phyloP scores from a whole-genome alignment of 2,113 vertebrate species.

The Eleginops maclovinus region DNA sequence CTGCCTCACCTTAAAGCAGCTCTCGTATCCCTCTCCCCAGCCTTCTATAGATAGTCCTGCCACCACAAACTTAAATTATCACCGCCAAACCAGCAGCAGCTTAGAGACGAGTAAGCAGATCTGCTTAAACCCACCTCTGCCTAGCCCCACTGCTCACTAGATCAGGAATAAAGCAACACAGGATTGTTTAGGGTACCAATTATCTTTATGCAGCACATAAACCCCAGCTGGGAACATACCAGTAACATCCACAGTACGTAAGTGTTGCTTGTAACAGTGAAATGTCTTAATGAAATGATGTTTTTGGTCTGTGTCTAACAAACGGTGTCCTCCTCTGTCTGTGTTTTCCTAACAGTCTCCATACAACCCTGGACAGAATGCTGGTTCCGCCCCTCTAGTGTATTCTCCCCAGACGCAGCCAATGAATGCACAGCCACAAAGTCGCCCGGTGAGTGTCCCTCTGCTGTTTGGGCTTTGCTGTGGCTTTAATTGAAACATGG shows the following conservation, averaged over 20 bases:
- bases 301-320: not conserved
- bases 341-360: conserved; percentile 85
- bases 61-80: conserved; percentile 55
- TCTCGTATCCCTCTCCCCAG: conserved; percentile 35
- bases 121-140: conserved; percentile 45
- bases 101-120: conserved; percentile 33
- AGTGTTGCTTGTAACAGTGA: conserved; percentile 14
- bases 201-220: conserved; percentile 41
- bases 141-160: conserved; percentile 25
- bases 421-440: conserved; percentile 96
- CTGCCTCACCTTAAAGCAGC: conserved; percentile 49
- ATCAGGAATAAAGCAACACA: conserved; percentile 43
- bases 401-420: conserved; percentile 95
- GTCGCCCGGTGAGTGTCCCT: conserved; percentile 91
- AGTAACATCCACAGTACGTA: conserved; percentile 15
- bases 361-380: conserved; percentile 96
- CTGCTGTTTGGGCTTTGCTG: conserved; percentile 29
- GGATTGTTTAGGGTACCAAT: conserved; percentile 45
- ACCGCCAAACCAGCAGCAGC: conserved; percentile 22
- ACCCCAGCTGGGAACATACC: conserved; percentile 27
- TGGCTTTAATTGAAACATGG: not conserved
- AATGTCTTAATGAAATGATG: conserved; percentile 14
- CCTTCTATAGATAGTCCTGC: conserved; percentile 62
- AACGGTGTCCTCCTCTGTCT: not conserved
- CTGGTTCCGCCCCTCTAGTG: conserved; percentile 91